Conservation (phyloP, 2,113 vertebrate species). For the Meriones unguiculatus region DNA sequence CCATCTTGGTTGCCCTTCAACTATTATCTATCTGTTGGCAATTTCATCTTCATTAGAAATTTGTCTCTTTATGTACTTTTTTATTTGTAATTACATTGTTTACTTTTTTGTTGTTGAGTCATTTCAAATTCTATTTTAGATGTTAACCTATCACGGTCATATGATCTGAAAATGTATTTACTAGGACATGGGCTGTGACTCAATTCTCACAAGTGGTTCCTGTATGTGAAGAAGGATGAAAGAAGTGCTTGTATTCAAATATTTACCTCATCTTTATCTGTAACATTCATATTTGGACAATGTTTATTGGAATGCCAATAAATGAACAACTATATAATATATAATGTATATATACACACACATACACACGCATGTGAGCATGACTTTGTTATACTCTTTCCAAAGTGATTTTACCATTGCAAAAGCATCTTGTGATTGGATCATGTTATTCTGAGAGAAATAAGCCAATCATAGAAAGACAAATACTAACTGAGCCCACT, state of each 20-base stretch:
- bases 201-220: neutral
- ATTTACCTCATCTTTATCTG: neutral
- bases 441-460: neutral
- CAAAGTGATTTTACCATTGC: neutral
- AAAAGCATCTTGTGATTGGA: neutral
- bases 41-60: neutral
- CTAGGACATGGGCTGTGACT: neutral
- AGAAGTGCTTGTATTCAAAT: neutral
- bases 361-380: neutral
- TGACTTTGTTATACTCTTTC: neutral
- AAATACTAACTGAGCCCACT: no score
- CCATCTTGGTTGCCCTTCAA: no score
- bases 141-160: neutral
- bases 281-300: neutral
- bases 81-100: neutral
- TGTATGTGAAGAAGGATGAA: neutral
- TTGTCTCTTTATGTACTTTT: neutral
- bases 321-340: no score
- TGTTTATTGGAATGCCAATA: neutral
- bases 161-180: neutral
- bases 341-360: no score
- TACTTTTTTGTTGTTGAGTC: neutral
- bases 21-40: no score
- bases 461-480: no score
- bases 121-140: neutral